Conservation (phyloP, 2,888 invertebrate genomes). For the Actias luna region DNA sequence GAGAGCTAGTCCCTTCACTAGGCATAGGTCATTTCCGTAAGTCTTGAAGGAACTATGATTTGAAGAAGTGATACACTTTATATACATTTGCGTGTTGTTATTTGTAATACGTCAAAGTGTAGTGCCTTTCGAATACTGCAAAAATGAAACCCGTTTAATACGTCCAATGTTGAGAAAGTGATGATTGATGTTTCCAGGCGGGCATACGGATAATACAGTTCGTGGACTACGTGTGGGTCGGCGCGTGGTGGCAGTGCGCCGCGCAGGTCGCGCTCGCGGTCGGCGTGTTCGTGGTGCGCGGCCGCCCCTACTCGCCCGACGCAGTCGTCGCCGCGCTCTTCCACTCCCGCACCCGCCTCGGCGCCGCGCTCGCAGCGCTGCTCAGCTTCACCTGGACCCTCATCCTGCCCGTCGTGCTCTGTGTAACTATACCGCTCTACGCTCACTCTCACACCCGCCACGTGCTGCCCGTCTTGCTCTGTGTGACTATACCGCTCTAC, state of each 20-base stretch:
- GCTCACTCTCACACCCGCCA: not conserved
- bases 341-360: constrained; percentile 53
- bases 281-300: constrained; percentile 93
- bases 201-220: constrained; percentile 92
- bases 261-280: constrained; percentile 88
- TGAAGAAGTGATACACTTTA: too few species aligned
- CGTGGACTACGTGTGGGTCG: constrained; percentile 91
- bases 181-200: constrained; percentile 60
- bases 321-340: constrained; percentile 78
- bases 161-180: too few species aligned
- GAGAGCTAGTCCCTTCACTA: too few species aligned
- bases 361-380: constrained; percentile 83
- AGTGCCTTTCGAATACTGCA: too few species aligned
- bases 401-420: constrained; percentile 89
- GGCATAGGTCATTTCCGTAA: too few species aligned
- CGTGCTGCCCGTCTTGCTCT: not conserved
- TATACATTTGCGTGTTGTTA: too few species aligned
- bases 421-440: constrained; percentile 75
- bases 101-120: too few species aligned
- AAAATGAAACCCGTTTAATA: constrained; percentile 6
- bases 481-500: not conserved
- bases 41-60: too few species aligned
- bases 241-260: constrained; percentile 93
- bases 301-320: constrained; percentile 92
- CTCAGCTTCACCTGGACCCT: constrained; percentile 95